phyloP scores from a whole-genome alignment of 2,888 invertebrate genomes.

The Oxyteleia sp. region DNA sequence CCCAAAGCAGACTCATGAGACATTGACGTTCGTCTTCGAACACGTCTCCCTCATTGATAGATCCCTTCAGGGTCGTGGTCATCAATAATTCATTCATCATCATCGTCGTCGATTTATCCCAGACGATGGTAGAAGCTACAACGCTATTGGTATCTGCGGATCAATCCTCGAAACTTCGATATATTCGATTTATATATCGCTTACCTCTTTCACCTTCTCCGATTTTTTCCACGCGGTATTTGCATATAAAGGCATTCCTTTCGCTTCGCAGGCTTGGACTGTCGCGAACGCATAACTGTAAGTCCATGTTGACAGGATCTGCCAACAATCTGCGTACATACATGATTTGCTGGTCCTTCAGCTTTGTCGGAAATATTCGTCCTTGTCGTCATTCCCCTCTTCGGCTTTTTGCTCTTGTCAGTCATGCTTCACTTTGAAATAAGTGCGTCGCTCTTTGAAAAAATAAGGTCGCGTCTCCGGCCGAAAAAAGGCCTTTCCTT shows the following conservation, averaged over 20 bases:
- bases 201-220: slow-evolving; percentile 71
- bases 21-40: slow-evolving; percentile 54
- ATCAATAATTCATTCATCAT: slow-evolving; percentile 87
- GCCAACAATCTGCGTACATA: slow-evolving; percentile 86
- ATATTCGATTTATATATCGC: slow-evolving; percentile 73
- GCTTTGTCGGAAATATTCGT: slow-evolving; percentile 71
- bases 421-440: slow-evolving; percentile 69
- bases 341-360: slow-evolving; percentile 85
- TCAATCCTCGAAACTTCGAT: slow-evolving; percentile 81
- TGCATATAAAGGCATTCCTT: slow-evolving; percentile 88
- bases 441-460: slow-evolving; percentile 62
- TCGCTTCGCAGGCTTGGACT: slow-evolving; percentile 81
- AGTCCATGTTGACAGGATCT: slow-evolving; percentile 87
- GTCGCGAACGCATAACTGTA: slow-evolving; percentile 86
- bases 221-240: slow-evolving; percentile 78
- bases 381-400: slow-evolving; percentile 72
- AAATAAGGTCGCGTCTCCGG: slow-evolving; percentile 41
- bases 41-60: slow-evolving; percentile 80
- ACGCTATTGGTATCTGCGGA: slow-evolving; percentile 84
- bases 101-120: slow-evolving; percentile 74
- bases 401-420: slow-evolving; percentile 72
- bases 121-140: slow-evolving; percentile 73
- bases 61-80: slow-evolving; percentile 78
- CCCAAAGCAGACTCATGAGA: slow-evolving; percentile 42
- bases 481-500: slow-evolving; percentile 47